Evolutionary conservation across 2,113 vertebrate genomes (phyloP).

Genomic region (Agelaius phoeniceus): DNA sequence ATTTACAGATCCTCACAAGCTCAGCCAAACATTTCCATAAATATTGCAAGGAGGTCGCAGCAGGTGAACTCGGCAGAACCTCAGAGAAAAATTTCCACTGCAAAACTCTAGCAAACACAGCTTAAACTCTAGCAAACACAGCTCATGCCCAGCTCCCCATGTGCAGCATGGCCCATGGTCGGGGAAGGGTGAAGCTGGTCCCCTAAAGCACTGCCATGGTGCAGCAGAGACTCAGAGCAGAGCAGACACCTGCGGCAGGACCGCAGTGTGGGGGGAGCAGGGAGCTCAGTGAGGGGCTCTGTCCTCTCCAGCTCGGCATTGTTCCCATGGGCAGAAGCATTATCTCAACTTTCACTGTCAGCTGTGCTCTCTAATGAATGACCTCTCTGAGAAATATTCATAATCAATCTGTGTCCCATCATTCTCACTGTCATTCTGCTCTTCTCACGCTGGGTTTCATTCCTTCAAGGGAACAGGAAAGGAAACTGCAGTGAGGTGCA

Average conservation of each 20-base stretch:
- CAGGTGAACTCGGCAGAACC: neutral
- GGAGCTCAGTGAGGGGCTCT: neutral
- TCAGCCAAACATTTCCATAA: constrained; percentile 16
- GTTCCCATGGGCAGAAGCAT: neutral
- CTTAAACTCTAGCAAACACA: neutral
- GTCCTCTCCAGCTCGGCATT: neutral
- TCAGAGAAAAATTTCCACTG: neutral
- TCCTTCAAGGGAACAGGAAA: neutral
- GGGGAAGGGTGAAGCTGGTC: neutral
- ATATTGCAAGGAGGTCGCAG: constrained; percentile 3
- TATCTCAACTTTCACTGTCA: neutral
- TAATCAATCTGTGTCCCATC: neutral
- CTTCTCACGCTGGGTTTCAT: neutral
- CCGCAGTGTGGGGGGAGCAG: neutral
- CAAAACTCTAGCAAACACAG: neutral
- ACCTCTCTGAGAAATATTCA: neutral
- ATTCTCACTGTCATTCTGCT: neutral
- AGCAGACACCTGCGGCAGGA: neutral
- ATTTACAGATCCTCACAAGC: neutral
- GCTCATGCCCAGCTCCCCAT: neutral
- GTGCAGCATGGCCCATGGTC: neutral
- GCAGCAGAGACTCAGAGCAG: neutral
- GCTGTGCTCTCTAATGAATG: neutral
- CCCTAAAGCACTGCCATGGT: neutral
- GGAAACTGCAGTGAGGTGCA: neutral